These are phyloP conservation scores for Periophthalmus modestus DNA, from an alignment of 2,113 vertebrate species.

Conservation along the genomic window DNA sequence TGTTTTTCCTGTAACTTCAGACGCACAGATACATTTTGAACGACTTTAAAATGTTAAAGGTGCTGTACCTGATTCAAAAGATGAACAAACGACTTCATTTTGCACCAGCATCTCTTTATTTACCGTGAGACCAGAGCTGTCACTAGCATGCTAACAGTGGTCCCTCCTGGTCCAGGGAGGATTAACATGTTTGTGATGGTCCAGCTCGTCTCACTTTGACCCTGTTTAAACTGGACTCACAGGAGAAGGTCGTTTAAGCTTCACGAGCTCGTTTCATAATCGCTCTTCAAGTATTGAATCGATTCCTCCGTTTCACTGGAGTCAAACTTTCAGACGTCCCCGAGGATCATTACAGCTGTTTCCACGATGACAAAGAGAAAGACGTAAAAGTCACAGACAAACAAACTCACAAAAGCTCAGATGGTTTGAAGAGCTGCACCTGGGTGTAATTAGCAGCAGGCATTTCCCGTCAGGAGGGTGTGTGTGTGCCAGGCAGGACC, in stretches of 20 bases:
- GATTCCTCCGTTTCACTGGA: background rate
- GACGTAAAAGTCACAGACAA: conserved; percentile 36
- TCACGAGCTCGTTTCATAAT: too few species aligned
- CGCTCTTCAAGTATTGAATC: too few species aligned
- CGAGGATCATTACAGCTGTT: background rate
- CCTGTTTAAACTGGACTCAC: too few species aligned
- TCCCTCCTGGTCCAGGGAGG: too few species aligned
- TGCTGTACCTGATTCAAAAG: too few species aligned
- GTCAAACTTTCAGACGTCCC: background rate
- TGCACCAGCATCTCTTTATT: too few species aligned
- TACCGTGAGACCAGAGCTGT: too few species aligned
- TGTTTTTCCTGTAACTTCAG: conserved; percentile 41
- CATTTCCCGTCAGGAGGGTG: conserved; percentile 69
- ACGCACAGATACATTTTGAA: background rate
- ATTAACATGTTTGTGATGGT: too few species aligned
- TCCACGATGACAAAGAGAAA: conserved; percentile 28
- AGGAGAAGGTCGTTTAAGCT: too few species aligned
- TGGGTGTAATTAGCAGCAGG: conserved; percentile 74
- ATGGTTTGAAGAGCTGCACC: conserved; percentile 51
- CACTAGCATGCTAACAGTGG: too few species aligned
- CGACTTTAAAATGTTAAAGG: background rate
- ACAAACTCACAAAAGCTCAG: conserved; percentile 44
- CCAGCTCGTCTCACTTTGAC: too few species aligned
- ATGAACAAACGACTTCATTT: too few species aligned
- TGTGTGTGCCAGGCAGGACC: conserved; percentile 60